Evolutionary conservation across 2,113 vertebrate species (phyloP), one percentile per base, ranked within the genome.

Genomic region (Myodes glareolus): DNA sequence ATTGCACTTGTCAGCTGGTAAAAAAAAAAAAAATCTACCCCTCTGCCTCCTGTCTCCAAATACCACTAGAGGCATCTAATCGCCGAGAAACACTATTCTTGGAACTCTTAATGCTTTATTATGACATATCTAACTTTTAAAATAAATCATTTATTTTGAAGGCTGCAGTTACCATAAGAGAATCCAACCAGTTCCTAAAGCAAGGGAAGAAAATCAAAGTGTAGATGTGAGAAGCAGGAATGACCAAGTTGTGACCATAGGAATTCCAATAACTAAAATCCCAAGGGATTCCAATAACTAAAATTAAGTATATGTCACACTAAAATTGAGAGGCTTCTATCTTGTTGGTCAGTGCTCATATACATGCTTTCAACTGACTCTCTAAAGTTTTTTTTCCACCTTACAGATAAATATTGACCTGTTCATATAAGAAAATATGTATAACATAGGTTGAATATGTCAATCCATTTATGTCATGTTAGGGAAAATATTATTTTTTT

Each of bases 1-100:
- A 98, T 98, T 98, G 98, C 97, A 95, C 97, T 98, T 98, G 98
- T 99, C 98, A 98, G 98, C 97, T 98, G 98, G 98, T 98, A 98
- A 98, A 98, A 72, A 72, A 72, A 68, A 68, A 98, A 98, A 99
- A 98, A 98, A 98, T 98, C 97, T 98, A 96, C 91, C 97, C 97
- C 73, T 98, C 88, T 97, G 90, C 95, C 97, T 97, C 96, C 84
- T 98, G 98, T 95, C 97, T 98, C 77, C 92, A 94, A 99, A 98
- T 93, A 97, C 94, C 96, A 98, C 95, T 98, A 98, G 97, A 98
- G 96, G 98, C 98, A 98, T 90, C 95, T 98, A 98, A 98, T 98
- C 98, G 98, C 91, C 58, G 87, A 98, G 97, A 98, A 98, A 98
- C 96, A 92, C 93, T 98, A 91, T 98, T 98, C 94, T 97, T 98